Base-by-base conservation (phyloP, 1,140 invertebrate species). In the Varroa destructor region DNA sequence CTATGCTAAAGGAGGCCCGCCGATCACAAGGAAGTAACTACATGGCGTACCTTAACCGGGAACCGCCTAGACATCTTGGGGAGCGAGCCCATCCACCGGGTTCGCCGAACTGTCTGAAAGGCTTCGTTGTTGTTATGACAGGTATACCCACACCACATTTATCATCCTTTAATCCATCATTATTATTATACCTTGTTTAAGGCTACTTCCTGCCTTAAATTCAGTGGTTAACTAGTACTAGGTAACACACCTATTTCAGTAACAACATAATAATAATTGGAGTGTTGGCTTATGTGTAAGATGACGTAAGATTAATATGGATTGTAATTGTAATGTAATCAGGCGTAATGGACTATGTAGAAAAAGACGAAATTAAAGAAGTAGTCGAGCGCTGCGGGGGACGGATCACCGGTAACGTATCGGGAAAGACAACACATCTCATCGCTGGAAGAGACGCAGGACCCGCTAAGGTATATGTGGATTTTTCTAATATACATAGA, bases 321-420 rank as follows among this genome's bases (percentile, higher is more conserved):
- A 0, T 71, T 2, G 14, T 71, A 64, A 36, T 73, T 5, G 40
- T 96, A 79, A 79, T 95, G 6, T 80, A 91, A 57, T 93, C 90
- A 73, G 93, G 93, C 37, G 87, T 94, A 4, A 81, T 93, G 10
- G 91, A 94, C 77, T 92, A 89, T 0, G 82, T 96, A 74, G 90
- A 93, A 77, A 82, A 88, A 46, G 88, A 91, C 51, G 90, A 93
- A 76, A 85, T 86, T 37, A 84, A 84, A 56, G 84, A 83, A 37
- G 79, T 92, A 10, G 86, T 94, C 43, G 85, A 85, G 73, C 85
- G 87, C 74, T 89, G 89, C 79, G 90, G 91, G 40, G 93, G 91
- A 0, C 85, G 85, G 78, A 83, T 90, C 0, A 87, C 89, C 71
- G 83, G 80, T 25, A 79, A 81, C 55, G 80, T 95, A 12, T 91